Base-by-base conservation (phyloP, 2,888 invertebrate species). In the Drosophila siamana region DNA sequence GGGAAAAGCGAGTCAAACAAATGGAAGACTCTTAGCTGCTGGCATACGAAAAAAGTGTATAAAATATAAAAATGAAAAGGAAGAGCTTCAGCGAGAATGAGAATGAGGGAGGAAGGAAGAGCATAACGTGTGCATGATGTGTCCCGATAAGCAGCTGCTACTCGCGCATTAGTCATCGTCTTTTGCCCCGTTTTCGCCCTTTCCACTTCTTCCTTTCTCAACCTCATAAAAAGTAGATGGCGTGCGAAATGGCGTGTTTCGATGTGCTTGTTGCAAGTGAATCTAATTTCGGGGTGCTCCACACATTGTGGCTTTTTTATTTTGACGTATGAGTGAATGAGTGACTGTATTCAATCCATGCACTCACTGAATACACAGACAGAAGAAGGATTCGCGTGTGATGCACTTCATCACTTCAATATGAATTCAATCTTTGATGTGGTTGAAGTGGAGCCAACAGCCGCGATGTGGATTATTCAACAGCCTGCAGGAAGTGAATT, bases 131-230 rank as follows among this genome's bases (percentile, higher is more conserved):
- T 54, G 57, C 63, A 71, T 63, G 63, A 78, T 78, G 62, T 63
- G 73, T 38, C 9, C 47, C 30, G 73, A 77, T 77, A 74, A 74
- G 66, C 78, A 67, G 56, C 78, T 52, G 62, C 73, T 62, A 36
- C 78, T 72, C 41, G 65, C 41, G 66, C 74, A 57, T 76, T 59
- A 65, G 56, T 33, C 44, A 7, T 4, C 15, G 19, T 3, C 19
- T 19, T n/a, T n/a, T n/a, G n/a, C n/a, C n/a, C n/a, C n/a, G n/a
- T n/a, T n/a, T n/a, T 3, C 19, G 3, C 19, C 3, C 19, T 2
- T 3, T 11, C 13, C 3, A 22, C 6, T n/a, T 24, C 5, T 13
- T 1, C 24, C 7, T 44, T 2, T 13, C 7, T 3, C 7, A 6
- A 7, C 22, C 1, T 8, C 47, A 56, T 65, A 43, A 43, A 60